Evolutionary conservation across 1,140 invertebrate species (phyloP).

Genomic region (Nautilus pompilius): DNA sequence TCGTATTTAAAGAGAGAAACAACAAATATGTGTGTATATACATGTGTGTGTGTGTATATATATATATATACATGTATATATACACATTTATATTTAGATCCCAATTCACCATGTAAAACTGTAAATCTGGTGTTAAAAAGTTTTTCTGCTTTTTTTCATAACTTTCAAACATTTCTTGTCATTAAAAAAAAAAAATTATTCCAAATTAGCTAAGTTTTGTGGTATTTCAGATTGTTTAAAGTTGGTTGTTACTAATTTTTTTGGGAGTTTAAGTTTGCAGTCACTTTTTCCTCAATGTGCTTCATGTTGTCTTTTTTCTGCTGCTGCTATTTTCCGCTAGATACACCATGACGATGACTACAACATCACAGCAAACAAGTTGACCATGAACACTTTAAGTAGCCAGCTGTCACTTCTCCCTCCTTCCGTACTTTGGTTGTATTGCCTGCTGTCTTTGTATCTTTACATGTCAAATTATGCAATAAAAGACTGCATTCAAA

Average conservation of each 20-base stretch:
- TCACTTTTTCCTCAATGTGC: neutral
- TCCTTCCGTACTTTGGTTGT: neutral
- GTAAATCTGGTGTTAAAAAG: neutral
- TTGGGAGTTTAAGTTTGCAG: neutral
- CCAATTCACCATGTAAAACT: neutral
- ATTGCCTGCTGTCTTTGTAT: slow-evolving; percentile 3
- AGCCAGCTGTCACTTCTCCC: neutral
- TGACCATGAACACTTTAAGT: neutral
- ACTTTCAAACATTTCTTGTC: slow-evolving; percentile 1
- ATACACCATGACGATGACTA: neutral
- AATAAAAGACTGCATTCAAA: slow-evolving; percentile 6
- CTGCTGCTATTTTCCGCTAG: neutral
- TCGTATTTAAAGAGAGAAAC: slow-evolving; percentile 2
- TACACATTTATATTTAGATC: neutral
- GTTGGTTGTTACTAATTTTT: neutral
- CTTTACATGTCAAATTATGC: slow-evolving; percentile 6
- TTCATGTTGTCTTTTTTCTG: slow-evolving; percentile 4
- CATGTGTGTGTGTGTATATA: too few species aligned
- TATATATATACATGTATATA: too few species aligned
- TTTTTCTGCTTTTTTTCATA: slow-evolving; percentile 5
- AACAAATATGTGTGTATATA: too few species aligned
- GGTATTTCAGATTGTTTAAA: neutral
- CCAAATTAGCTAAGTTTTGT: slow-evolving; percentile 1
- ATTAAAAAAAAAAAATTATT: neutral
- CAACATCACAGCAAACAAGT: neutral